Conservation (phyloP, 2,797 vertebrate species). For the Knipowitschia caucasica region DNA sequence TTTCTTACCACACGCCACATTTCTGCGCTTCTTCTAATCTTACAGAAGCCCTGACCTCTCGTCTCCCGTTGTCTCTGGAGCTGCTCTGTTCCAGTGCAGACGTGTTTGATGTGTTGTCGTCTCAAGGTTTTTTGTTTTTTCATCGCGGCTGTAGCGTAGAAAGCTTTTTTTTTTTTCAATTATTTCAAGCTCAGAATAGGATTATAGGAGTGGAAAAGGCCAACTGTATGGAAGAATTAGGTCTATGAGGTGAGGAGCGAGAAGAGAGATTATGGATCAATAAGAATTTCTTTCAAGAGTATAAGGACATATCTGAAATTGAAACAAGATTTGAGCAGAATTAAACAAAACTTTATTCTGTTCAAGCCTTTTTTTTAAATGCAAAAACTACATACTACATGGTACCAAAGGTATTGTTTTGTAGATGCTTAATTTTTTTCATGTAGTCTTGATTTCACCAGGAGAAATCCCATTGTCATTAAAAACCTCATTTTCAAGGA, state of each 20-base stretch:
- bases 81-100: conserved; percentile 11
- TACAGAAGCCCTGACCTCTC: conserved; percentile 41
- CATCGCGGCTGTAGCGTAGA: neutral
- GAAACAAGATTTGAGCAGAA: too few relatives aligned
- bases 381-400: too few relatives aligned
- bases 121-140: conserved; percentile 10
- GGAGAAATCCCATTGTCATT: too few relatives aligned
- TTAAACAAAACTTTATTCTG: too few relatives aligned
- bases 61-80: conserved; percentile 20
- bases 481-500: too few relatives aligned
- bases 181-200: neutral
- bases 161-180: neutral
- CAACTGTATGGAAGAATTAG: neutral
- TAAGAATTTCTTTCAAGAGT: too few relatives aligned
- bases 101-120: conserved; percentile 19
- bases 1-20: conserved; percentile 17
- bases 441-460: too few relatives aligned
- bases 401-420: too few relatives aligned
- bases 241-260: neutral
- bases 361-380: too few relatives aligned
- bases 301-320: too few relatives aligned
- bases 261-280: too few relatives aligned
- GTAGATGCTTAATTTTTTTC: too few relatives aligned
- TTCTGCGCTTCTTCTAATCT: conserved; percentile 38
- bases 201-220: neutral